Evolutionary conservation across 1,140 invertebrate genomes (phyloP), one percentile per base, ranked within the genome.

Genomic region (Nephotettix cincticeps): DNA sequence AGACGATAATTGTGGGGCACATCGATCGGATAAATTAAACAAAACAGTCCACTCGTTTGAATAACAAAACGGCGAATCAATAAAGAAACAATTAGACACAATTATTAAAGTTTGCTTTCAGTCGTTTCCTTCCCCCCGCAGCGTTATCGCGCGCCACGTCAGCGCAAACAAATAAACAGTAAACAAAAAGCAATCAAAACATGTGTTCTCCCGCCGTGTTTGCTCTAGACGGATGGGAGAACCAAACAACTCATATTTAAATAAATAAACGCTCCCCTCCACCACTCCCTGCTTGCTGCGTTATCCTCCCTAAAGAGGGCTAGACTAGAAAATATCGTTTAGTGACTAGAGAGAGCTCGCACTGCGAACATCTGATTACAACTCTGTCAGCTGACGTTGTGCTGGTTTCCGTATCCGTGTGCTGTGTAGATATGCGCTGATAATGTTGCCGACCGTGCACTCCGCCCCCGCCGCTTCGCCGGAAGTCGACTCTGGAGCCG

Each of bases 131-230:
- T 63, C 58, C 54, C 28, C 68, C 54, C 32, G 17, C 30, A 4
- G 58, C 63, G 64, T 73, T 73, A 73, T 73, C 72, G 72, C 32
- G 32, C n/a, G 70, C 71, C 75, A 74, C 73, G 73, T 73, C 73
- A 76, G 68, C 65, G 69, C 72, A 74, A 74, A 75, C 74, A 75
- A 74, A 73, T 74, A 76, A 76, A 76, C 75, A 76, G 74, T 74
- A 71, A 76, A 75, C 75, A 76, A 70, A 76, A 74, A 75, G 75
- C 75, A 76, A 76, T 76, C 75, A 76, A 76, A 76, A 76, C 75
- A 76, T 76, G 75, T 76, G 75, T 76, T 76, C 72, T 70, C 68
- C 58, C 69, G 32, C 40, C 63, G n/a, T 74, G 71, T 75, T 70
- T 71, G 71, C 64, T 64, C 58, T 68, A 67, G 73, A 69, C 69